Evolutionary conservation across 2,888 invertebrate genomes (phyloP), one percentile per base, ranked within the genome.

Genomic region (Lymantria monacha): DNA sequence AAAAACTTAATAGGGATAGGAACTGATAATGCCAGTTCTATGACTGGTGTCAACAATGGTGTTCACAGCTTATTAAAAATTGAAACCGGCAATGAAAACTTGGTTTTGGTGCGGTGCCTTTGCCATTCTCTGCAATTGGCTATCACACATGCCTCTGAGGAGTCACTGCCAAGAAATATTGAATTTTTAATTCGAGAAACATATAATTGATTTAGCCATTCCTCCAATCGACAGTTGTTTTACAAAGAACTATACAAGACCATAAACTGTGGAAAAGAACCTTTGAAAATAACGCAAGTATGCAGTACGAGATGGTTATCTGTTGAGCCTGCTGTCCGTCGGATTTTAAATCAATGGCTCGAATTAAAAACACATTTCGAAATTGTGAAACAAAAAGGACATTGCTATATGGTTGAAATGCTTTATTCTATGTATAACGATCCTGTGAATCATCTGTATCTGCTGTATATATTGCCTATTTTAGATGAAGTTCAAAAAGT

Each of bases 21-120:
- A 7, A 68, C 70, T 0, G 75, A 76, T 42, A 78, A 78, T 61
- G 77, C 77, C 3, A 57, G 71, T n/a, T 72, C 72, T 3, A 74
- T 78, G 76, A 70, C 66, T 13, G 74, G 76, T 0, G 14, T 53
- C 3, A 62, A 72, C 48, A 71, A 72, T 46, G 58, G 75, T 10
- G 72, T 78, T 7, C 45, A 63, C 45, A 48, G 37, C 49, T 62
- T 69, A 13, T 46, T 74, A 11, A 66, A 70, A 58, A 63, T 45
- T 31, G 51, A 66, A 40, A 41, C 62, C 54, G 42, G 70, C 12
- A 37, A 66, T 10, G 72, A 74, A 15, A 49, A 69, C 48, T 48
- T 74, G 46, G 57, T 70, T 60, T 63, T 77, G 51, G 63, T 77
- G n/a, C 57, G 69, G 40, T 77, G 79, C 59, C 58, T 79, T 5